A percentile compares a stretch with the other conserved stretches of the same genome.
phyloP scores from a whole-genome alignment of 2,113 vertebrate species.

The Bos indicus region DNA sequence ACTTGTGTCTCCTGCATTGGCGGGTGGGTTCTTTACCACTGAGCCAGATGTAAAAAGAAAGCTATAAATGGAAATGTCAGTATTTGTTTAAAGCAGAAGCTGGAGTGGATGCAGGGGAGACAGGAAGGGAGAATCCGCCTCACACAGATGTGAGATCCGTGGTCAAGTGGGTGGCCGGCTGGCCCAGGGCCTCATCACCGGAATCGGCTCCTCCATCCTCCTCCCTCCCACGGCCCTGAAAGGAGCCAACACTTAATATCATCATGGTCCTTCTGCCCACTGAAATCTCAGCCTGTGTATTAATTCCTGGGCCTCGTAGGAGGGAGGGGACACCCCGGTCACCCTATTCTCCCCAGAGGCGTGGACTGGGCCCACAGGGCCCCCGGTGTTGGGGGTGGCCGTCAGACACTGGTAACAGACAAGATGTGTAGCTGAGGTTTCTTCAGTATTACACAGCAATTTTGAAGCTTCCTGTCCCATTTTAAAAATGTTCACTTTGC shows the following conservation, averaged over 20 bases:
- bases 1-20: neutral
- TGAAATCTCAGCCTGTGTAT: neutral
- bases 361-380: neutral
- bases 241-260: neutral
- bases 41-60: neutral
- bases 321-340: neutral
- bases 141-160: fast-evolving
- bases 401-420: neutral
- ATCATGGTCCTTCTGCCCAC: fast-evolving
- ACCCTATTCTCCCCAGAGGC: neutral
- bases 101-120: fast-evolving
- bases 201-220: fast-evolving
- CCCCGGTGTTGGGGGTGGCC: fast-evolving
- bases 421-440: fast-evolving
- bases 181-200: fast-evolving
- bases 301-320: too few relatives aligned
- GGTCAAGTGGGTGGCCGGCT: fast-evolving
- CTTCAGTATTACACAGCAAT: neutral
- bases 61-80: neutral
- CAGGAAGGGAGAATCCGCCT: too few relatives aligned
- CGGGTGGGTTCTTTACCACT: neutral
- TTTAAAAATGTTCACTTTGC: neutral
- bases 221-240: too few relatives aligned
- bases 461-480: too few relatives aligned
- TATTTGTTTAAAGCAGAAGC: neutral